phyloP scores from a whole-genome alignment of 2,797 vertebrate genomes.

The Notolepis coatsorum region DNA sequence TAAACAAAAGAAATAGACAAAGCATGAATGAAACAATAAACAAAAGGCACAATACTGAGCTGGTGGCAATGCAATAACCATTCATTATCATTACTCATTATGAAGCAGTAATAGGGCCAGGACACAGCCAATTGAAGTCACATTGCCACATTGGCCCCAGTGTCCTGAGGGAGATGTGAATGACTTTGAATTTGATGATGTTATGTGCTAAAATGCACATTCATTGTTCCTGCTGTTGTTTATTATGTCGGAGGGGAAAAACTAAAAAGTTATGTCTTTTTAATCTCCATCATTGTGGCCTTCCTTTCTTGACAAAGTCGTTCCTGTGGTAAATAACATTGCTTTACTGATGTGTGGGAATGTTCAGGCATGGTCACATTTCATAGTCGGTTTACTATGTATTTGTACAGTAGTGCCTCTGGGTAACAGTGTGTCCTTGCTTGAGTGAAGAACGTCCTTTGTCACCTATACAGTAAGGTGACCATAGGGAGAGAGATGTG shows the following conservation, averaged over 20 bases:
- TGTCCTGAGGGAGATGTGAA: neutral
- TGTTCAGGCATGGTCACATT: conserved; percentile 14
- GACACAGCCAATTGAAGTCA: neutral
- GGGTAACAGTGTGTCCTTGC: conserved; percentile 17
- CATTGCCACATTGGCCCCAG: neutral
- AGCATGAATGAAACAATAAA: conserved; percentile 7
- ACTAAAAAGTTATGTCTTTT: neutral
- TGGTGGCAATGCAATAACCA: neutral
- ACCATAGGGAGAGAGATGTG: conserved; percentile 22
- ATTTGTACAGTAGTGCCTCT: neutral
- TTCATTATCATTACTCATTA: neutral
- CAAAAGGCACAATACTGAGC: conserved; percentile 20
- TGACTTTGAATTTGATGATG: neutral
- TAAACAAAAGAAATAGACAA: conserved; percentile 21
- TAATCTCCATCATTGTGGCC: neutral
- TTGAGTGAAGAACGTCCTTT: conserved; percentile 8
- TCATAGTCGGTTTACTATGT: neutral
- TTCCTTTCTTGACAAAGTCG: conserved; percentile 13
- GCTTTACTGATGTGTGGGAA: conserved; percentile 7
- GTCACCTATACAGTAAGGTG: conserved; percentile 46
- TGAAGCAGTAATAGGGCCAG: neutral
- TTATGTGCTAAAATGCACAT: neutral
- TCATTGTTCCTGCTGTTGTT: neutral
- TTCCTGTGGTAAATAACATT: conserved; percentile 3
- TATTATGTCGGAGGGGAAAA: neutral